Percentiles rank a stretch among this genome's conserved stretches.
These are phyloP conservation scores for Sebastiscus albofasciatus DNA, from an alignment of 2,797 vertebrate species.

Conservation along the genomic window DNA sequence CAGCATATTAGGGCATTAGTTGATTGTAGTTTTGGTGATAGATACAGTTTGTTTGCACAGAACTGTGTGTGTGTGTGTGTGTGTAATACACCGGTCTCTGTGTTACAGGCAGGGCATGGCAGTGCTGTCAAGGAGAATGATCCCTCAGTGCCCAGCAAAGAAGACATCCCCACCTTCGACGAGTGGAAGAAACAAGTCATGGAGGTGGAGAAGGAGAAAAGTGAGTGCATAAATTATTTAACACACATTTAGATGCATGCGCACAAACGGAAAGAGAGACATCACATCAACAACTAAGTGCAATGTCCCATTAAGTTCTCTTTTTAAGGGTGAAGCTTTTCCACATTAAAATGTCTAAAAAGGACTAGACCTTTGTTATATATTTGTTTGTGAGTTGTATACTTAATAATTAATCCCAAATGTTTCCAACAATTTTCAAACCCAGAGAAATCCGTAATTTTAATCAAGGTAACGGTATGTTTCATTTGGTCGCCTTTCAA, in stretches of 20 bases:
- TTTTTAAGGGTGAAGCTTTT: background rate
- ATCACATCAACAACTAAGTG: background rate
- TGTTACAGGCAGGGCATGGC: conserved; percentile 79
- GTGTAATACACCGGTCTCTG: conserved; percentile 9
- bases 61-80: background rate
- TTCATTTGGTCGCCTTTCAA: background rate
- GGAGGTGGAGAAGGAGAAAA: conserved; percentile 99
- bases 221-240: conserved; percentile 75
- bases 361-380: background rate
- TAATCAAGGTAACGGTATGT: too few species aligned
- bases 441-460: background rate
- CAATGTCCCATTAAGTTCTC: background rate
- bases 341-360: background rate
- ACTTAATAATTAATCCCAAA: background rate
- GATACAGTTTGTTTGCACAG: background rate
- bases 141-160: conserved; percentile 84
- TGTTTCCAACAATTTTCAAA: background rate
- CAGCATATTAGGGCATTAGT: background rate
- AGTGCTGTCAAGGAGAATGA: conserved; percentile 84
- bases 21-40: background rate
- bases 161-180: conserved; percentile 97
- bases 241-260: background rate
- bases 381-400: background rate
- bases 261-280: background rate
- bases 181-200: conserved; percentile 99